Evolutionary conservation across 2,888 invertebrate genomes (phyloP).

Genomic region (Sacculina carcini): DNA sequence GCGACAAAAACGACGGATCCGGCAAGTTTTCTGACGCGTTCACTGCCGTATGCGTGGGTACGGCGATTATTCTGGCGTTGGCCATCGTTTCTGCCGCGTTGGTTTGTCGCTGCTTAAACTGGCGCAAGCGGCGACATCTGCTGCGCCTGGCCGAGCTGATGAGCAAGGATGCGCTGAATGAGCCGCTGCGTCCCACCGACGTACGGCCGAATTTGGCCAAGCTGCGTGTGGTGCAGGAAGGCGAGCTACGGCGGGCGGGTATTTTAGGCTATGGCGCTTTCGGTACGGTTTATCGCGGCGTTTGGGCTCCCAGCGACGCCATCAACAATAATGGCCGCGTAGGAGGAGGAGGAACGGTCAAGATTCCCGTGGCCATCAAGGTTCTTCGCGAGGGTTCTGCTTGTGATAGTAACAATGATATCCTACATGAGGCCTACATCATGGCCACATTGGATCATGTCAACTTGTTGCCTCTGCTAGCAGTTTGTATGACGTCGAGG

Average conservation of each 20-base stretch:
- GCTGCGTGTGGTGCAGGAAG: constrained; percentile 73
- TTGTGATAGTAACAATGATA: constrained; percentile 65
- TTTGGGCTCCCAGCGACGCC: constrained; percentile 77
- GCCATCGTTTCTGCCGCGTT: constrained; percentile 23
- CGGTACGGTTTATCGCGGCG: constrained; percentile 83
- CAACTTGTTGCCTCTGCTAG: constrained; percentile 69
- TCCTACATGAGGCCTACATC: constrained; percentile 83
- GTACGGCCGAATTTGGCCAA: constrained; percentile 81
- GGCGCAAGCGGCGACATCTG: constrained; percentile 62
- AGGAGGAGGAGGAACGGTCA: too few species aligned
- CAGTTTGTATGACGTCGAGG: constrained; percentile 86
- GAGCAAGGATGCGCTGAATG: constrained; percentile 60
- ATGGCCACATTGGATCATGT: constrained; percentile 95
- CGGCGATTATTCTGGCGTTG: constrained; percentile 28
- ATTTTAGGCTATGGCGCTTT: constrained; percentile 90
- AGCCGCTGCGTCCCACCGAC: constrained; percentile 67
- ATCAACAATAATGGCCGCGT: too few species aligned
- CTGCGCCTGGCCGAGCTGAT: constrained; percentile 74
- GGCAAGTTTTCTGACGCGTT: too few species aligned
- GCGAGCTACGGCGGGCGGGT: constrained; percentile 63
- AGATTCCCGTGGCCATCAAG: constrained; percentile 91
- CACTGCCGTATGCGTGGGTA: constrained; percentile 19
- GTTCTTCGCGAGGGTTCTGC: constrained; percentile 45
- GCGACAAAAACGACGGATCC: too few species aligned
- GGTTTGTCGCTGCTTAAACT: constrained; percentile 22